Conservation (phyloP, 2,888 invertebrate genomes). For the Idaea aversata region DNA sequence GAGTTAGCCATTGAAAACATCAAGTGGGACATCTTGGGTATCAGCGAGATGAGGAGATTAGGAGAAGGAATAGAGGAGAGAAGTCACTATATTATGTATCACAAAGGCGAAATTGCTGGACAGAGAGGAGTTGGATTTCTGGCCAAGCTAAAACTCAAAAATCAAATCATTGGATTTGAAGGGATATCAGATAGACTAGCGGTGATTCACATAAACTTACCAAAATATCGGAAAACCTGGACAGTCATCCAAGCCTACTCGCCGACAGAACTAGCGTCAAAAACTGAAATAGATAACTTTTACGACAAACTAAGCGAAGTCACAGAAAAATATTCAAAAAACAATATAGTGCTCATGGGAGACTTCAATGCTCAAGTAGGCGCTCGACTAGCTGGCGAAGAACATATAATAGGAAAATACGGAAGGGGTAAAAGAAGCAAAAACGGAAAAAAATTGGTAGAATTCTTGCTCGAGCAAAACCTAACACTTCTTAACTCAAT, state of each 20-base stretch:
- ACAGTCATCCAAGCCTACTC: conserved; percentile 13
- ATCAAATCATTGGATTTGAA: conserved; percentile 13
- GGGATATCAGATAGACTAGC: conserved; percentile 7
- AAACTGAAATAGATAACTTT: not conserved
- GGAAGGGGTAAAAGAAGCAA: no score
- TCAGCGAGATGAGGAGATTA: conserved; percentile 9
- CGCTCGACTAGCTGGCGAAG: no score
- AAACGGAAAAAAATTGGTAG: no score
- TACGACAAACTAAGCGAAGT: no score
- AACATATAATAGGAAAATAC: no score
- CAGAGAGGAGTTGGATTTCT: conserved; percentile 18
- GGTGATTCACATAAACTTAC: conserved; percentile 2
- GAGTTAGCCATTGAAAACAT: conserved; percentile 4
- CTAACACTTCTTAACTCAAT: no score
- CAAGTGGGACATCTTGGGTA: conserved; percentile 10
- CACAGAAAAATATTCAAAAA: no score
- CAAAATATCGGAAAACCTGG: conserved; percentile 1
- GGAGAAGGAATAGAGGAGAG: conserved; percentile 8
- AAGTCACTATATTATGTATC: conserved; percentile 5
- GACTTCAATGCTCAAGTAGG: no score
- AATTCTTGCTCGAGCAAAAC: no score
- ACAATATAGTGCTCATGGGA: no score
- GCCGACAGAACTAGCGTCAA: conserved; percentile 2
- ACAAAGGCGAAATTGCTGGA: conserved; percentile 10
- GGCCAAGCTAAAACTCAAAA: conserved; percentile 13